Conservation (phyloP, 2,888 invertebrate genomes). For the Drosophila emarginata region DNA sequence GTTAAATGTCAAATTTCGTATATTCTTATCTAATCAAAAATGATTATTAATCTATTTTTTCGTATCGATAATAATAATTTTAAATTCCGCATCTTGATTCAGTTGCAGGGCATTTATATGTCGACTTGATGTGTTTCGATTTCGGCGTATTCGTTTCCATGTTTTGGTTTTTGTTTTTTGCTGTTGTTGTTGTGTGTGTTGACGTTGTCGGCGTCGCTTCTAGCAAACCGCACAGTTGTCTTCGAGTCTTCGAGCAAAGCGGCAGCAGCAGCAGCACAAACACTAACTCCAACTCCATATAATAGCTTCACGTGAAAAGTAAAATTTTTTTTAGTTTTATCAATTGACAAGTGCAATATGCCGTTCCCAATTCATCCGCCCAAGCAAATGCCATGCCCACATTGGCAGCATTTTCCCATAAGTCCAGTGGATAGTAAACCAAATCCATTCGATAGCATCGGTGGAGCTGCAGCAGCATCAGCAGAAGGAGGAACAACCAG, state of each 20-base stretch:
- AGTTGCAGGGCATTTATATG: constrained; percentile 21
- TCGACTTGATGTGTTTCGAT: constrained; percentile 7
- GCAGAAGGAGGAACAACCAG: background rate
- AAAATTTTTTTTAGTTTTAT: constrained; percentile 16
- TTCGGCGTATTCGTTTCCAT: background rate
- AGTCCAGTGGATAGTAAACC: constrained; percentile 70
- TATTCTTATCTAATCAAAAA: too few species aligned
- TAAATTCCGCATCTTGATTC: background rate
- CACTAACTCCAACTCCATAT: constrained; percentile 8
- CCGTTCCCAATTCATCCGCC: constrained; percentile 80
- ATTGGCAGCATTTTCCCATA: constrained; percentile 81
- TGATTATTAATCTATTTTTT: too few species aligned
- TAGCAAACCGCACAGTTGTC: constrained; percentile 59
- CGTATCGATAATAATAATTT: too few species aligned
- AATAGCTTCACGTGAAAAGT: constrained; percentile 4
- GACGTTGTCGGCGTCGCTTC: constrained; percentile 48
- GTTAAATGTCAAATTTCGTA: too few species aligned
- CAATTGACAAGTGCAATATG: constrained; percentile 38
- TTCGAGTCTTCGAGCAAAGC: constrained; percentile 53
- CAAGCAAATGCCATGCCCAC: constrained; percentile 81
- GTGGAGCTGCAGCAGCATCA: constrained; percentile 30
- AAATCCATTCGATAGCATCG: constrained; percentile 50
- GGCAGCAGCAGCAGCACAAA: constrained; percentile 24
- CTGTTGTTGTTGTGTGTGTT: constrained; percentile 37
- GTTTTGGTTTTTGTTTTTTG: constrained; percentile 23